Evolutionary conservation across 2,888 invertebrate species (phyloP), one percentile per base, ranked within the genome.

Genomic region (Zygothrica quintamaculata): DNA sequence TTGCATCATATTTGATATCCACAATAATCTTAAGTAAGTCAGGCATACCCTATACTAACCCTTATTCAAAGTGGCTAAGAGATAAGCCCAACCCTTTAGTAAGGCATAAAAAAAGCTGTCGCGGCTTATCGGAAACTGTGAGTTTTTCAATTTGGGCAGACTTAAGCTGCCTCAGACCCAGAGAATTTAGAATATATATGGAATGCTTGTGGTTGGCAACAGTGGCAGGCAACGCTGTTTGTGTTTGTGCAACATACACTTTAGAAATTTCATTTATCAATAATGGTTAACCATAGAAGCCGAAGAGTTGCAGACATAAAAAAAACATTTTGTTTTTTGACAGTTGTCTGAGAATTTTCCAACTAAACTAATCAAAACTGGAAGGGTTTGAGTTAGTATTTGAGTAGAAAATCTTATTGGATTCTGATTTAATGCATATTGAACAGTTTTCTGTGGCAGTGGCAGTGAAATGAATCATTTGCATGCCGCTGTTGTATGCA

Each of bases 191-290:
- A 36, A 51, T 25, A 31, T 7, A 37, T 12, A 31, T 1, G 26
- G 7, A 16, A 9, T 16, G 12, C 1, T 1, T 8, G 4, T 4
- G 31, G 9, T 6, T 6, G n/a, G 6, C 26, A n/a, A 5, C 7
- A 8, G 29, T 5, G 7, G 3, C 9, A 1, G n/a, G n/a, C n/a
- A 11, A 1, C 7, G 16, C 3, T 11, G n/a, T 15, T 7, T 61
- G 58, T 68, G 72, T 53, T 36, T 60, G 52, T 40, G 51, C 31
- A 65, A 46, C 33, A 60, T 65, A 33, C 31, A 43, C 34, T 53
- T 66, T 46, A 65, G 79, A 77, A 80, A 84, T 84, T 80, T 73
- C 73, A 80, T 84, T 80, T 84, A 73, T 72, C 82, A 72, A 77
- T 77, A 77, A 62, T 57, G 62, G 26, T 26, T 34, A 22, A 26